These are phyloP conservation scores for Lycocerus yunnanus DNA, from an alignment of 2,888 invertebrate species.

Conservation along the genomic window DNA sequence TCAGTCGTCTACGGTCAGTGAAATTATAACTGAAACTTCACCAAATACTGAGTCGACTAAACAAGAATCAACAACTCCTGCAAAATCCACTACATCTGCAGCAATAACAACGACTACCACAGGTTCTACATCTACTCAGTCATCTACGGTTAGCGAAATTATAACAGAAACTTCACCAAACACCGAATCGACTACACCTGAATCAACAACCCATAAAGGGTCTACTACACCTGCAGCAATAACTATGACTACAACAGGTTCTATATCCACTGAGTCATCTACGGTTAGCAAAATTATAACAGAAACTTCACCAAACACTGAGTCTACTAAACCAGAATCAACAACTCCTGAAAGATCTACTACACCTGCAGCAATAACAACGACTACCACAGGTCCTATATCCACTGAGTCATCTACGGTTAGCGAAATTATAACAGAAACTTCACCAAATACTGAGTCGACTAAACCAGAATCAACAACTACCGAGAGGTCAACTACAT, in stretches of 20 bases:
- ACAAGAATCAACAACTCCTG: neutral
- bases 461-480: neutral
- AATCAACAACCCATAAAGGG: neutral
- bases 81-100: neutral
- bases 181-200: neutral
- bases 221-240: neutral
- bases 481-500: neutral
- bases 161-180: neutral
- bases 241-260: neutral
- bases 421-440: neutral
- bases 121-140: no score
- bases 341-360: neutral
- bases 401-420: neutral
- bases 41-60: neutral
- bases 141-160: neutral
- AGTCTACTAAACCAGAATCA: neutral
- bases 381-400: neutral
- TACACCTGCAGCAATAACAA: no score
- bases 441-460: neutral
- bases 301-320: neutral
- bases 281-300: no score
- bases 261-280: neutral
- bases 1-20: neutral
- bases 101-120: neutral
- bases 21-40: neutral